phyloP scores from a whole-genome alignment of 2,113 vertebrate species.

The Lycaon pictus region DNA sequence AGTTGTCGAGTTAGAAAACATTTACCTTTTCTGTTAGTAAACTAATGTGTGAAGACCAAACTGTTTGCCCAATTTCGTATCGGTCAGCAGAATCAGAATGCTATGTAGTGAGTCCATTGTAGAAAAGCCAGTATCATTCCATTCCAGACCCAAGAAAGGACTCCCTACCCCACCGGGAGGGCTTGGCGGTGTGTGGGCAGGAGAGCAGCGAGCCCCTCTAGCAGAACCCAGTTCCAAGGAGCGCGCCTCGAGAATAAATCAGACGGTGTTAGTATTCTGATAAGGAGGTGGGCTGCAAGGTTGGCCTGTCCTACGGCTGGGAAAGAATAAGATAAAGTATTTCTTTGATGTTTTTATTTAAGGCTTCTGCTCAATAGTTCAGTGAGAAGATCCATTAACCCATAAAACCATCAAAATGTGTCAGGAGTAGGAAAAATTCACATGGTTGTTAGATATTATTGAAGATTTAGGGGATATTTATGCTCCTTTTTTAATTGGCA shows the following conservation, averaged over 20 bases:
- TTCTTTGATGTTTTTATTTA: slow-evolving; percentile 85
- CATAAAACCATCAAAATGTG: slow-evolving; percentile 73
- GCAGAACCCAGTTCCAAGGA: neutral
- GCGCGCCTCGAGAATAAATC: neutral
- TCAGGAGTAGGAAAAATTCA: slow-evolving; percentile 72
- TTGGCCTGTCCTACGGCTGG: neutral
- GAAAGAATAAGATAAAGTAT: slow-evolving; percentile 75
- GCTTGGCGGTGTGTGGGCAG: neutral
- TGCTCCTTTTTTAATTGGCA: neutral
- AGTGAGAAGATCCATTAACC: slow-evolving; percentile 83
- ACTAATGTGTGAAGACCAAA: neutral
- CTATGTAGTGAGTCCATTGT: neutral
- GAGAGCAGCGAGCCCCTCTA: accelerated
- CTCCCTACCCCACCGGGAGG: neutral
- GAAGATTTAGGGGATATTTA: slow-evolving; percentile 47
- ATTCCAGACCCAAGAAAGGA: neutral
- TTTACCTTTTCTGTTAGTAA: neutral
- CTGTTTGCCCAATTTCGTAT: neutral
- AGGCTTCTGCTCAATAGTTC: slow-evolving; percentile 84
- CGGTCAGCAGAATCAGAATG: neutral
- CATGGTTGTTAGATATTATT: slow-evolving; percentile 60
- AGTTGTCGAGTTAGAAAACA: slow-evolving; percentile 6
- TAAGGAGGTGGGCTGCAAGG: slow-evolving; percentile 69
- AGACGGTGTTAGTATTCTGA: slow-evolving; percentile 68
- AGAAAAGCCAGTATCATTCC: neutral